Evolutionary conservation across 2,888 invertebrate genomes (phyloP).

Genomic region (Sinopyrophorus schimmeli): DNA sequence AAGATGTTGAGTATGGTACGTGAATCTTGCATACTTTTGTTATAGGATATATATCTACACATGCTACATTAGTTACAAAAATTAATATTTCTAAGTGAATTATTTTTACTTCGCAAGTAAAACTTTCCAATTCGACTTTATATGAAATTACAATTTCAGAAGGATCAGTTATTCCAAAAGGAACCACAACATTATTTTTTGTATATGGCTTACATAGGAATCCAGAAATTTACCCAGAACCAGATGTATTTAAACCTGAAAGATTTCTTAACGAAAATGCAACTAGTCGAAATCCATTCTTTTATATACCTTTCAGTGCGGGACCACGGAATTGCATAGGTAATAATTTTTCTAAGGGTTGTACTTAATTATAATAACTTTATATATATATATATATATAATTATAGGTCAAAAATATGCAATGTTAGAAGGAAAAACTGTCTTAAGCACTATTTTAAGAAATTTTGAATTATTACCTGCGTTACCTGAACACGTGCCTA

Average conservation of each 20-base stretch:
- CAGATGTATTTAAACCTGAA: conserved; percentile 59
- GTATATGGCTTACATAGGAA: conserved; percentile 57
- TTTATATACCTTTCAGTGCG: conserved; percentile 66
- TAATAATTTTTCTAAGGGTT: too few species aligned
- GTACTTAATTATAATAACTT: too few species aligned
- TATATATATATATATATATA: not conserved
- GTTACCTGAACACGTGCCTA: too few species aligned
- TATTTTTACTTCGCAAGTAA: too few species aligned
- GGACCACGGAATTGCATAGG: conserved; percentile 67
- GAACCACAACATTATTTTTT: conserved; percentile 53
- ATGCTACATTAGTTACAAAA: too few species aligned
- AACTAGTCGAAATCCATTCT: conserved; percentile 54
- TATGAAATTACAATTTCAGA: conserved; percentile 22
- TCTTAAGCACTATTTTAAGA: conserved; percentile 58
- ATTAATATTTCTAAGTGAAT: too few species aligned
- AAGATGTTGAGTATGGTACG: conserved; percentile 48
- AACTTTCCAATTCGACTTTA: not conserved
- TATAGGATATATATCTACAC: not conserved
- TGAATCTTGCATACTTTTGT: conserved; percentile 1
- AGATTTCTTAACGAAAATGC: conserved; percentile 55
- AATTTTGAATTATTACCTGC: conserved; percentile 50
- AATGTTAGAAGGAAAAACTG: conserved; percentile 58
- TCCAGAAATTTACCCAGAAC: conserved; percentile 58
- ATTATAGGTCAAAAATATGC: conserved; percentile 54
- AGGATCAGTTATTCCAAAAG: conserved; percentile 45